These are phyloP conservation scores for Pipistrellus kuhlii DNA, from an alignment of 2,797 vertebrate genomes.

Conservation along the genomic window DNA sequence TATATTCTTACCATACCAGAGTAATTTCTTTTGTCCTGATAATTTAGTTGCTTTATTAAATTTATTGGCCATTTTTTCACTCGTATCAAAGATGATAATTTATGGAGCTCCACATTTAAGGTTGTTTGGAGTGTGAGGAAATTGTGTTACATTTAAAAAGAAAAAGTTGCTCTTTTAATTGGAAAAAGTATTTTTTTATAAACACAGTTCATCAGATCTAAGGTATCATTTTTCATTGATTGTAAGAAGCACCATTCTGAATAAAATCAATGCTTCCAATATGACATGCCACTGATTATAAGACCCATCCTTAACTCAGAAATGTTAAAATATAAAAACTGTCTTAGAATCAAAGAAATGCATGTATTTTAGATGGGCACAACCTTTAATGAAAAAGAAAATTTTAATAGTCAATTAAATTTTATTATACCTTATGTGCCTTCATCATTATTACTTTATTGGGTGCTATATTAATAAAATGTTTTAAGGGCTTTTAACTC, in stretches of 20 bases:
- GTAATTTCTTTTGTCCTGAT: slow-evolving; percentile 42
- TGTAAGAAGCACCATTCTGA: neutral
- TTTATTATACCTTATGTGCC: slow-evolving; percentile 66
- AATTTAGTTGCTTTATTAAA: slow-evolving; percentile 13
- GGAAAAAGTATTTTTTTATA: slow-evolving; percentile 3
- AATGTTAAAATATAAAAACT: slow-evolving; percentile 4
- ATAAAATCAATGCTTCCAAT: slow-evolving; percentile 3
- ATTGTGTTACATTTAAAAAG: neutral
- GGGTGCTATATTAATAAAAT: slow-evolving; percentile 53
- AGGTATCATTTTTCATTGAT: neutral
- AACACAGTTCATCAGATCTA: slow-evolving; percentile 10
- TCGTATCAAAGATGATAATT: neutral
- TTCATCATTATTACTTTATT: slow-evolving; percentile 59
- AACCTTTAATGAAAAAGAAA: slow-evolving; percentile 51
- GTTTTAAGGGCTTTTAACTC: slow-evolving; percentile 60
- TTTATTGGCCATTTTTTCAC: slow-evolving; percentile 17
- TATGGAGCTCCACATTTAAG: slow-evolving; percentile 4
- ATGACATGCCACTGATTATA: neutral
- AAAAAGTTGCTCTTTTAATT: slow-evolving; percentile 45
- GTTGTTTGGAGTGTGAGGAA: neutral
- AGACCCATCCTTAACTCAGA: neutral
- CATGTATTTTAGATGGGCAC: slow-evolving; percentile 46
- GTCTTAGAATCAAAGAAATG: slow-evolving; percentile 41
- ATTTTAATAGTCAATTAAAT: slow-evolving; percentile 62
- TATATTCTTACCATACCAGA: slow-evolving; percentile 35